A percentile compares a stretch with the other conserved stretches of the same genome.
Evolutionary conservation across 2,888 invertebrate species (phyloP).

Genomic region (Lottia scabra): DNA sequence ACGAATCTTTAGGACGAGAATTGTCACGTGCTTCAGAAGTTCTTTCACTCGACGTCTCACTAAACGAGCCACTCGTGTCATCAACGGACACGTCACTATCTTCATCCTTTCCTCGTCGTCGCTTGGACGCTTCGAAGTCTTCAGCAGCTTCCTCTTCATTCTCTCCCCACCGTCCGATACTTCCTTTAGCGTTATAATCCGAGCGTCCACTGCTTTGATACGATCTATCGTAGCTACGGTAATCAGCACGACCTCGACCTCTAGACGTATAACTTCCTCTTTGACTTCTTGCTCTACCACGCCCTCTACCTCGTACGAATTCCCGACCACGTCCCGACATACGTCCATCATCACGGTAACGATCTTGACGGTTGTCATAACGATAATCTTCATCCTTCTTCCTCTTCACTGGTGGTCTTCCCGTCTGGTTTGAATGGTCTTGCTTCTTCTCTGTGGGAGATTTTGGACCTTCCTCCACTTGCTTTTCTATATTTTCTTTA

Average conservation of each 20-base stretch:
- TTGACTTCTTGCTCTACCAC: constrained; percentile 41
- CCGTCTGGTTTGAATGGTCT: background rate
- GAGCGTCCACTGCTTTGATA: constrained; percentile 11
- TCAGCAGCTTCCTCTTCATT: constrained; percentile 29
- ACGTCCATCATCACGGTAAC: constrained; percentile 38
- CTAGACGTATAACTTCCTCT: constrained; percentile 32
- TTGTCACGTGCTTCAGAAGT: constrained; percentile 38
- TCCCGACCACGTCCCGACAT: constrained; percentile 53
- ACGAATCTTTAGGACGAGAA: constrained; percentile 29
- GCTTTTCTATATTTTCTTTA: constrained; percentile 33
- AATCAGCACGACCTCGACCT: constrained; percentile 31
- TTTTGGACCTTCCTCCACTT: constrained; percentile 21
- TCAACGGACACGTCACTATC: constrained; percentile 59
- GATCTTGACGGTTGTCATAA: constrained; percentile 32
- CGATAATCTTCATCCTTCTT: constrained; percentile 51
- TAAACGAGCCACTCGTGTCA: constrained; percentile 61
- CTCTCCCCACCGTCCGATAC: constrained; percentile 26
- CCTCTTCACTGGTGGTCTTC: constrained; percentile 54
- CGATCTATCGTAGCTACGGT: constrained; percentile 20
- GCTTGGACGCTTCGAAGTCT: constrained; percentile 34
- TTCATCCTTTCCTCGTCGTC: constrained; percentile 49
- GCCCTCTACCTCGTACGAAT: constrained; percentile 63
- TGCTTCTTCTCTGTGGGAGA: constrained; percentile 22
- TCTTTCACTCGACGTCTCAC: constrained; percentile 54
- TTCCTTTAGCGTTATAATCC: constrained; percentile 15